Conservation (phyloP, 2,113 vertebrate genomes). For the Podilymbus podiceps region DNA sequence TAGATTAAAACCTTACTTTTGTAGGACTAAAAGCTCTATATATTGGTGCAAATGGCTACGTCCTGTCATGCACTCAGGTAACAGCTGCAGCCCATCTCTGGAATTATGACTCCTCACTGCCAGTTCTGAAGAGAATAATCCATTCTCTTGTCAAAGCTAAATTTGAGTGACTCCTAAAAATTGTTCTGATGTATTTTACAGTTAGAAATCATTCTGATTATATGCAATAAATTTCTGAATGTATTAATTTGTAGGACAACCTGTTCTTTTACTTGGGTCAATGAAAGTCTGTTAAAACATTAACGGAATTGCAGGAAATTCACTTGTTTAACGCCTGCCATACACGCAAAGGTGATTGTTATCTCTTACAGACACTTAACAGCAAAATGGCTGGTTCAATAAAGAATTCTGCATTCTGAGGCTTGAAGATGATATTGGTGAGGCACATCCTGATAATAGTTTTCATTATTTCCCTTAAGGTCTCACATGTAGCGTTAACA, state of each 20-base stretch:
- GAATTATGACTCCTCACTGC: background rate
- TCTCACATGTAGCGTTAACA: background rate
- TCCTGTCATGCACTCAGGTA: accelerated
- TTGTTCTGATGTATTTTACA: background rate
- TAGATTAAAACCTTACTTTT: background rate
- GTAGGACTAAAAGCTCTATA: background rate
- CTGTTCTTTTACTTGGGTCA: background rate
- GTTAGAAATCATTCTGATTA: background rate
- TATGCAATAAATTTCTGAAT: background rate
- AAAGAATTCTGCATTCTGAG: background rate
- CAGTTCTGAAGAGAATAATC: background rate
- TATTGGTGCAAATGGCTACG: background rate
- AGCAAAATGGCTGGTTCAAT: background rate
- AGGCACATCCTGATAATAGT: background rate
- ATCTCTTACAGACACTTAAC: background rate
- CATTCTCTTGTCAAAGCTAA: background rate
- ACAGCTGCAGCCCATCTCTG: background rate
- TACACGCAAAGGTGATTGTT: background rate
- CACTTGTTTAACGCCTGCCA: background rate
- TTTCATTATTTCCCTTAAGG: background rate
- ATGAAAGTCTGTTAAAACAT: background rate
- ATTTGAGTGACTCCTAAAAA: background rate
- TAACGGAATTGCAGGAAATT: background rate
- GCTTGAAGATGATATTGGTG: background rate
- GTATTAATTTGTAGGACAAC: background rate